Conservation (phyloP, 2,888 invertebrate genomes). For the Hirtodrosophila duncani region DNA sequence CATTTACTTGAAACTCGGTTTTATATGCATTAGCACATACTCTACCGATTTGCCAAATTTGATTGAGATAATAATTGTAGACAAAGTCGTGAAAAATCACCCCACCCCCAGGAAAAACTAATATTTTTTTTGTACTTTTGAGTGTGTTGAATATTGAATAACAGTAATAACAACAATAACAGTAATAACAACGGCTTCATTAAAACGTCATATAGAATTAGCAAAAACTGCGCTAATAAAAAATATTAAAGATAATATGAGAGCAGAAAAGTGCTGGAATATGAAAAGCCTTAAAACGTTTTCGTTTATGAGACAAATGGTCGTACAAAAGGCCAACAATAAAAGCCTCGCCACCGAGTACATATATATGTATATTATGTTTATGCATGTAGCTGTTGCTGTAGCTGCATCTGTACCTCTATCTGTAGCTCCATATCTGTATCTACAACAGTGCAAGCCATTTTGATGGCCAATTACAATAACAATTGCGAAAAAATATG, state of each 20-base stretch:
- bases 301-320: slow-evolving; percentile 70
- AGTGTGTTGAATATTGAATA: neutral
- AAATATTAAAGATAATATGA: neutral
- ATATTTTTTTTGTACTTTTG: neutral
- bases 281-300: slow-evolving; percentile 74
- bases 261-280: slow-evolving; percentile 22
- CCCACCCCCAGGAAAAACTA: too few relatives aligned
- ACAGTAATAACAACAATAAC: neutral
- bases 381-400: neutral
- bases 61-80: too few relatives aligned
- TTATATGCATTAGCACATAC: too few relatives aligned
- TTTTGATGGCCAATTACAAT: slow-evolving; percentile 65
- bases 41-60: too few relatives aligned
- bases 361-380: too few relatives aligned
- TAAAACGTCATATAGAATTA: slow-evolving; percentile 37
- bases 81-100: too few relatives aligned
- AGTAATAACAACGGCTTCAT: too few relatives aligned
- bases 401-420: neutral
- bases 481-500: slow-evolving; percentile 66
- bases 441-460: slow-evolving; percentile 36
- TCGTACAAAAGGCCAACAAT: slow-evolving; percentile 41
- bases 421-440: neutral
- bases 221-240: slow-evolving; percentile 30
- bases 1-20: too few relatives aligned
- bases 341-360: slow-evolving; percentile 17